Percentiles rank a stretch among this genome's conserved stretches.
phyloP scores from a whole-genome alignment of 1,140 invertebrate species.

The Drosophila busckii region DNA sequence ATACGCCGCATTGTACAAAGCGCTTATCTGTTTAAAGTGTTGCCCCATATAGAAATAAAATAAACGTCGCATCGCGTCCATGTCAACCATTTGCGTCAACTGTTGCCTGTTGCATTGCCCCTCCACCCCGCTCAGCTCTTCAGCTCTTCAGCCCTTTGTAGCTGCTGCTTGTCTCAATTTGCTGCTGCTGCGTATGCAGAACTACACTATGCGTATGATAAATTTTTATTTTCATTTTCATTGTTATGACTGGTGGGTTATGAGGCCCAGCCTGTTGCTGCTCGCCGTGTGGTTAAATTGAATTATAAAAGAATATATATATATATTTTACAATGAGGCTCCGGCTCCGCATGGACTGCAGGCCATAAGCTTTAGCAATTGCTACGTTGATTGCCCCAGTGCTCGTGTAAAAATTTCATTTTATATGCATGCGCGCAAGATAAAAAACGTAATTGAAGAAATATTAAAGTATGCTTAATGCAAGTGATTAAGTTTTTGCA shows the following conservation, averaged over 20 bases:
- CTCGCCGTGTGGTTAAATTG: constrained; percentile 45
- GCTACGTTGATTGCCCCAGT: background rate
- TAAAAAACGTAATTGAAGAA: no score
- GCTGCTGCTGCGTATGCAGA: constrained; percentile 53
- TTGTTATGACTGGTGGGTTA: constrained; percentile 63
- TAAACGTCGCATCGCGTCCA: constrained; percentile 34
- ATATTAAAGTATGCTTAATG: no score
- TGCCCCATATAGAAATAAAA: constrained; percentile 23
- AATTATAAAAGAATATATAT: constrained; percentile 50
- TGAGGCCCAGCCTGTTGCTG: constrained; percentile 61
- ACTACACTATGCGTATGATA: constrained; percentile 67
- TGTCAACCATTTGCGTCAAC: constrained; percentile 68
- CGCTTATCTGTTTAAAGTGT: constrained; percentile 51
- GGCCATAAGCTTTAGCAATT: background rate
- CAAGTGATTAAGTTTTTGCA: no score
- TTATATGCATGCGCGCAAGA: no score
- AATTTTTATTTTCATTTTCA: constrained; percentile 70
- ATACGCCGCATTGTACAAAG: constrained; percentile 40
- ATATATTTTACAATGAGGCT: constrained; percentile 19
- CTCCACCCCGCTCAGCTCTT: constrained; percentile 3
- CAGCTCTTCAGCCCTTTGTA: constrained; percentile 17
- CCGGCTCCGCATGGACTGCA: constrained; percentile 7
- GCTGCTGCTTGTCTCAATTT: constrained; percentile 46
- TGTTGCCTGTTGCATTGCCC: constrained; percentile 34
- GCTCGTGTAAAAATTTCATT: background rate